phyloP scores from a whole-genome alignment of 2,888 invertebrate genomes.

The Chromoteleia sp. region DNA sequence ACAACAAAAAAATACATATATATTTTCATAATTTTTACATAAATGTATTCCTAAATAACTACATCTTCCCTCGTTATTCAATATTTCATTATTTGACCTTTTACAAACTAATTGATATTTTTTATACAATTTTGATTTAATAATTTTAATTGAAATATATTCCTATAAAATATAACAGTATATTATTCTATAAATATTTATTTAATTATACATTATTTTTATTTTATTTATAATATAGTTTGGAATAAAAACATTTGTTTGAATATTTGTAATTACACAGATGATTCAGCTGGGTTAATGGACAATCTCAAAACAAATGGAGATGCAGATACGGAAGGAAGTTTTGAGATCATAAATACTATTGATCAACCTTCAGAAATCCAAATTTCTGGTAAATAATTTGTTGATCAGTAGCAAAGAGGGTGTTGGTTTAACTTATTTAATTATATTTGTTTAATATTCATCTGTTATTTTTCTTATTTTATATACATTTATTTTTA shows the following conservation, averaged over 20 bases:
- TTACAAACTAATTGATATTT: constrained; percentile 5
- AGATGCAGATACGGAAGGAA: constrained; percentile 86
- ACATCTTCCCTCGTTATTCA: neutral
- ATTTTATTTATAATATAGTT: constrained; percentile 9
- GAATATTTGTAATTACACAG: constrained; percentile 68
- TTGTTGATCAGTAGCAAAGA: constrained; percentile 14
- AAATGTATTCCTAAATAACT: neutral
- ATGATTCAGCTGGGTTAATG: constrained; percentile 77
- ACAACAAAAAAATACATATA: neutral
- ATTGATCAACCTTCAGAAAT: constrained; percentile 85
- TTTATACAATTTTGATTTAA: neutral
- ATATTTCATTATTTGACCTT: neutral
- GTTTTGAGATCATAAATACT: constrained; percentile 89
- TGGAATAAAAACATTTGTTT: constrained; percentile 13
- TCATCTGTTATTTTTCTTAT: neutral
- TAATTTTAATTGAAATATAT: constrained; percentile 4
- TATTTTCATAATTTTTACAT: neutral
- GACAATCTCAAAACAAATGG: constrained; percentile 78
- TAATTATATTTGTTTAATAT: neutral
- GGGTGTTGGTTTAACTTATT: constrained; percentile 9
- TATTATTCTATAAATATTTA: neutral
- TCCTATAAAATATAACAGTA: constrained; percentile 43
- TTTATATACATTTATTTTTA: constrained; percentile 7
- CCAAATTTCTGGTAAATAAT: constrained; percentile 67
- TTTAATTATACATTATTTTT: constrained; percentile 17